These are phyloP conservation scores for Paradoxurus hermaphroditus DNA, from an alignment of 2,113 vertebrate genomes.

Conservation along the genomic window DNA sequence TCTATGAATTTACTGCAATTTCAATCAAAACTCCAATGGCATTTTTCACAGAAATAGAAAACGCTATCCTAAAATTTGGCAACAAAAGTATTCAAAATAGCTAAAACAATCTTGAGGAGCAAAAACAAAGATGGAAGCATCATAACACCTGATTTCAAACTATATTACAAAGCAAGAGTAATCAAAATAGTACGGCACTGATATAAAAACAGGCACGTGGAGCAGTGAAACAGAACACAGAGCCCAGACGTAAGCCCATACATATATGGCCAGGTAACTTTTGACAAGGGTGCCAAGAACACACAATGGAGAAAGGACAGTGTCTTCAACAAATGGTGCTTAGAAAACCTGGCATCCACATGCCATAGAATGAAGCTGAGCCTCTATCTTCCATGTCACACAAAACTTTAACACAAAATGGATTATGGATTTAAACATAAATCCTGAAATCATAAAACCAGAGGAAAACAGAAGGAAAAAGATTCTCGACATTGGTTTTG, in stretches of 20 bases:
- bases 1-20: background rate
- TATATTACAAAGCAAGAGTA: background rate
- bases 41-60: background rate
- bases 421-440: background rate
- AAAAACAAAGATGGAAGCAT: background rate
- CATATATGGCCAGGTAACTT: background rate
- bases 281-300: background rate
- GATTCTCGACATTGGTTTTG: background rate
- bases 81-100: background rate
- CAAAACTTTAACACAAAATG: background rate
- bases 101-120: background rate
- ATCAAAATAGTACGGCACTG: background rate
- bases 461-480: background rate
- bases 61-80: background rate
- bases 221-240: background rate
- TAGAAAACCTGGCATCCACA: background rate
- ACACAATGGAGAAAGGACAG: background rate
- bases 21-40: background rate
- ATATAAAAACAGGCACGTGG: background rate
- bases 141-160: background rate
- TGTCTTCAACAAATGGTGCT: background rate
- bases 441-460: background rate
- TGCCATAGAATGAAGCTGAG: background rate
- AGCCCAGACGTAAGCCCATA: background rate
- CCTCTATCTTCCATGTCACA: background rate